Evolutionary conservation across 2,113 vertebrate genomes (phyloP).

Genomic region (Lamprotornis superbus): DNA sequence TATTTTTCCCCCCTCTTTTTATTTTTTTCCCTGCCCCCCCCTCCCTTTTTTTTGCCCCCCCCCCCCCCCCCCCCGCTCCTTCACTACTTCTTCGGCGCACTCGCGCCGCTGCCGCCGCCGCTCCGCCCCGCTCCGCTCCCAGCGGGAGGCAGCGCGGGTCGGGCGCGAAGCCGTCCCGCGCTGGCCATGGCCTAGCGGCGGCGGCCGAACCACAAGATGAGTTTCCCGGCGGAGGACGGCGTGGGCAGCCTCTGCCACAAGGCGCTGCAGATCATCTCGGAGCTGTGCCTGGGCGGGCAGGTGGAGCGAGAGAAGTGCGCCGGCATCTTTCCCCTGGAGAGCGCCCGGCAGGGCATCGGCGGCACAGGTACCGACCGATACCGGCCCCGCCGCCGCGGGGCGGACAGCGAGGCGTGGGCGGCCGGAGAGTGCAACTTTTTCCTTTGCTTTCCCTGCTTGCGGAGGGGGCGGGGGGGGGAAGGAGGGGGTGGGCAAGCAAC

Average conservation of each 20-base stretch:
- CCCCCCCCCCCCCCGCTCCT: too few species aligned
- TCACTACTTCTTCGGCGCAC: too few species aligned
- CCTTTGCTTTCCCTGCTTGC: not conserved
- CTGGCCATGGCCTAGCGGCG: constrained; percentile 81
- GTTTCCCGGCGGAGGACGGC: constrained; percentile 84
- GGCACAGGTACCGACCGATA: constrained; percentile 81
- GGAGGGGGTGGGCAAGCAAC: not conserved
- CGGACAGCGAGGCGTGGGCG: constrained; percentile 47
- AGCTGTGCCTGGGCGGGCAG: constrained; percentile 91
- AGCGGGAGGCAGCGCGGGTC: not conserved
- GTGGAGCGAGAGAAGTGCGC: constrained; percentile 92
- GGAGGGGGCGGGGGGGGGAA: not conserved
- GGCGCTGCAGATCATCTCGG: constrained; percentile 92
- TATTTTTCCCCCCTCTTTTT: not conserved
- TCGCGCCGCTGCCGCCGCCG: not conserved
- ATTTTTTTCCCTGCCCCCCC: not conserved
- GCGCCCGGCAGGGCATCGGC: constrained; percentile 83
- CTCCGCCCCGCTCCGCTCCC: not conserved
- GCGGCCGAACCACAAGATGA: constrained; percentile 69
- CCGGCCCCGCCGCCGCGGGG: not conserved
- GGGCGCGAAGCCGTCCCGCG: constrained; percentile 20
- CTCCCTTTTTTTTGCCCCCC: too few species aligned
- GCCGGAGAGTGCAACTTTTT: constrained; percentile 31
- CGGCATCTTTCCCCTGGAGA: constrained; percentile 85
- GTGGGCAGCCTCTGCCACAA: constrained; percentile 91